These are phyloP conservation scores for Diploscapter pachys DNA, from an alignment of 1,140 invertebrate genomes.

Conservation along the genomic window DNA sequence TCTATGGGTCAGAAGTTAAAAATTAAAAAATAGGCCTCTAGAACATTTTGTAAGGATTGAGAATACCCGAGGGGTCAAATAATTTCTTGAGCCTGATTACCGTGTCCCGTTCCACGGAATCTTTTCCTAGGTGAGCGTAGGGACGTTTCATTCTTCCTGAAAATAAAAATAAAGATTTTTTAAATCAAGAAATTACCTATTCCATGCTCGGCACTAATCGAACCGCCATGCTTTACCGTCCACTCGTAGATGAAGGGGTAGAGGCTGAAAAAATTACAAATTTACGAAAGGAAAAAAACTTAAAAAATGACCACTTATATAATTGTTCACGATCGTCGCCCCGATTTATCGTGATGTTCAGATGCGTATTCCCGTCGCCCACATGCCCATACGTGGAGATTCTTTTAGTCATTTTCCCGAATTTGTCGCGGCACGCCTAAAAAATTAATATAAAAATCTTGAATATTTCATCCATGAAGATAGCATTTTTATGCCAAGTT, in stretches of 20 bases:
- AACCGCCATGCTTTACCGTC: conserved; percentile 75
- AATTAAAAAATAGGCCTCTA: background rate
- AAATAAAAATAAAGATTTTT: too few species aligned
- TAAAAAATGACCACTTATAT: too few species aligned
- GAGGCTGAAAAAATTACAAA: conserved; percentile 24
- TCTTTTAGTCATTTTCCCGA: conserved; percentile 48
- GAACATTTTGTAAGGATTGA: conserved; percentile 35
- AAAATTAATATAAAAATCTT: too few species aligned
- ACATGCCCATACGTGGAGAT: conserved; percentile 89
- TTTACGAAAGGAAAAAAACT: too few species aligned
- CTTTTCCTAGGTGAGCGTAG: conserved; percentile 66
- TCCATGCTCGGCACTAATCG: conserved; percentile 91
- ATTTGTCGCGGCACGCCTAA: background rate
- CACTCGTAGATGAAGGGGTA: conserved; percentile 70
- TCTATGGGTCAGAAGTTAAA: background rate
- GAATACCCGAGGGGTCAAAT: conserved; percentile 38
- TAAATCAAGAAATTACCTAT: conserved; percentile 64
- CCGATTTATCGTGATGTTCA: conserved; percentile 70
- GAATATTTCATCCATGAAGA: too few species aligned
- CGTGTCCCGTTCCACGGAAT: conserved; percentile 53
- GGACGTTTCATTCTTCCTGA: conserved; percentile 7
- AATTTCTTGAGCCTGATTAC: conserved; percentile 25
- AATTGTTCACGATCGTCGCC: too few species aligned
- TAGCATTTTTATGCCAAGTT: too few species aligned
- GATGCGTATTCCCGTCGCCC: conserved; percentile 86